Percentiles rank a stretch among this genome's conserved stretches.
phyloP scores from a whole-genome alignment of 2,888 invertebrate genomes.

The Drosophila seclusa region DNA sequence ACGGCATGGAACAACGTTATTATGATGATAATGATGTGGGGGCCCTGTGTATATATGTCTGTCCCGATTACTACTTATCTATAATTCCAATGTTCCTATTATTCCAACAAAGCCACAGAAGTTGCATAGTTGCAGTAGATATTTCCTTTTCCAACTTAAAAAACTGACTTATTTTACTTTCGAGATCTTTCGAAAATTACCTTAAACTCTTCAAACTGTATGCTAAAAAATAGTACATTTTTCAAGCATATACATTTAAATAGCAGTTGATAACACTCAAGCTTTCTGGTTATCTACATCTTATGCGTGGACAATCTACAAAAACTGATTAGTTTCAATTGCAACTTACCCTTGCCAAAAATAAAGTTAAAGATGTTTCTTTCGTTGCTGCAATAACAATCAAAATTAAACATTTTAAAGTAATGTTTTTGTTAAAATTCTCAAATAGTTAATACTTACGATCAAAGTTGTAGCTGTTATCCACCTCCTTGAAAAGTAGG shows the following conservation, averaged over 20 bases:
- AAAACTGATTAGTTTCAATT: neutral
- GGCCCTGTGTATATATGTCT: neutral
- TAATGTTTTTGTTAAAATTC: neutral
- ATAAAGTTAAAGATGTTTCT: neutral
- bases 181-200: neutral
- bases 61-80: conserved; percentile 38
- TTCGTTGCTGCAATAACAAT: neutral
- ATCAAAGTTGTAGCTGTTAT: neutral
- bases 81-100: conserved; percentile 2
- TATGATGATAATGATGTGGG: conserved; percentile 17
- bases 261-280: neutral
- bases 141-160: neutral
- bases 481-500: neutral
- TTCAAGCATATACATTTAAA: neutral
- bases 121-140: conserved; percentile 2
- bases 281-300: neutral
- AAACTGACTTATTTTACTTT: neutral
- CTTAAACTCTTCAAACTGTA: neutral
- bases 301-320: neutral
- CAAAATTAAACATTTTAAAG: neutral
- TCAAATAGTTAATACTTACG: neutral
- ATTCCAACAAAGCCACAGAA: conserved; percentile 4
- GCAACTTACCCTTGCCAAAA: neutral
- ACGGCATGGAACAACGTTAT: conserved; percentile 43
- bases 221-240: neutral